Base-by-base conservation (phyloP, 2,888 invertebrate genomes). In the Diplazon laetatorius region DNA sequence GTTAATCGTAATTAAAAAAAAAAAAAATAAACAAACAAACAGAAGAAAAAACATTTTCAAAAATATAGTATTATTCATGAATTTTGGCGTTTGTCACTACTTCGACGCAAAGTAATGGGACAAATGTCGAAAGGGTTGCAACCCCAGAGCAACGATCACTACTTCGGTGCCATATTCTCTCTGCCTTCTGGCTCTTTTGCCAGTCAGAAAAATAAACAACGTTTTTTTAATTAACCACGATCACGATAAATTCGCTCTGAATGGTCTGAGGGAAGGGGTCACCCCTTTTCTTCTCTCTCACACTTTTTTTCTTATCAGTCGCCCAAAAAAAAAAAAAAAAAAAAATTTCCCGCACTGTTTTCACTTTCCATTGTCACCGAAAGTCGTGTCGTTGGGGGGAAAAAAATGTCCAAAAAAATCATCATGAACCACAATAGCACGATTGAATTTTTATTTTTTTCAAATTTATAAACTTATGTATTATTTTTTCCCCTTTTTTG, bases 391-490 rank as follows among this genome's bases (percentile, higher is more conserved):
- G 2, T 55, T n/a, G n/a, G n/a, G 30, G 9, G 30, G n/a, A n/a
- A 22, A 48, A 50, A 20, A 52, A 20, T 16, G 55, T 30, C 22
- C 42, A 52, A 72, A 18, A 30, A 14, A 10, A 16, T 5, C 46
- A 62, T 46, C 30, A 44, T 25, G 46, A 12, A 62, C 25, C 30
- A 44, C 14, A 44, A 44, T 25, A 9, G 16, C 16, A 10, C 4
- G n/a, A n/a, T n/a, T n/a, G n/a, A n/a, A n/a, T 50, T 18, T 48
- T 39, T 6, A 62, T 18, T 55, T 55, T 59, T 60, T 50, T 50
- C 4, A 46, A 39, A 57, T 12, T 39, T 14, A 59, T 48, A 14
- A 20, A 22, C n/a, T n/a, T n/a, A n/a, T n/a, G n/a, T 46, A 37
- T 12, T 6, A 1, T 55, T 69, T 44, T 52, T 44, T 60, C n/a